A percentile compares a stretch with the other conserved stretches of the same genome.
Conservation (phyloP, 92 coral and sea anemone genomes). For the Bergia puertoricense region DNA sequence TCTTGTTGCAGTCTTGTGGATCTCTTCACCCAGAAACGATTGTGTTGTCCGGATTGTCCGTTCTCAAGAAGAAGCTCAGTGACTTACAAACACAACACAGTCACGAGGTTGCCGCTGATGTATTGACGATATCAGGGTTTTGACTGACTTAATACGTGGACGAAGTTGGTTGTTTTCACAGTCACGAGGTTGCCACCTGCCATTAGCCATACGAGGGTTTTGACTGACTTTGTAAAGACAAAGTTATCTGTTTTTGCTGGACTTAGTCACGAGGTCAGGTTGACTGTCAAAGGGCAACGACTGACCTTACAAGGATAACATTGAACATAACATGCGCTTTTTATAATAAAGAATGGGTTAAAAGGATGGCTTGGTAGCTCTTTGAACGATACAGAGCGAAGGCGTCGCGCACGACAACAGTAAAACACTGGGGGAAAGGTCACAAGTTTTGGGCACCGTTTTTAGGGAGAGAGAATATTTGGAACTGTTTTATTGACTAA, state of each 20-base stretch:
- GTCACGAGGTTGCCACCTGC: background rate
- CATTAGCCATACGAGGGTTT: background rate
- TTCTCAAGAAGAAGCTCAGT: slow-evolving; percentile 94
- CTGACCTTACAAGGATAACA: too few relatives aligned
- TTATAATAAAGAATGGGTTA: too few relatives aligned
- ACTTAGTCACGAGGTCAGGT: background rate
- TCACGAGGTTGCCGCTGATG: slow-evolving; percentile 99
- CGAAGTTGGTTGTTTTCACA: background rate
- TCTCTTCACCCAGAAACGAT: slow-evolving; percentile 93
- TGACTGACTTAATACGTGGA: background rate
- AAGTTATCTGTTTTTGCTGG: background rate
- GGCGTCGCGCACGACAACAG: too few relatives aligned
- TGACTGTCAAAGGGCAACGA: too few relatives aligned
- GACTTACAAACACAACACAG: slow-evolving; percentile 99
- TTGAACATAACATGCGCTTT: too few relatives aligned
- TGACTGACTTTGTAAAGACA: background rate
- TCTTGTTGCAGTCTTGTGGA: slow-evolving; percentile 80
- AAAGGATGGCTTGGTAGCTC: too few relatives aligned
- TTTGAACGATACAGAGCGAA: too few relatives aligned
- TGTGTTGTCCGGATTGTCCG: slow-evolving; percentile 83
- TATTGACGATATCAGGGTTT: slow-evolving; percentile 70
- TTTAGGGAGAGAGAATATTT: too few relatives aligned
- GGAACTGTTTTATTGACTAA: too few relatives aligned
- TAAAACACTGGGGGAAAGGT: too few relatives aligned
- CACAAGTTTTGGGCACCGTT: too few relatives aligned